These are phyloP conservation scores for Heliconius himera DNA, from an alignment of 1,140 invertebrate species.

Conservation along the genomic window DNA sequence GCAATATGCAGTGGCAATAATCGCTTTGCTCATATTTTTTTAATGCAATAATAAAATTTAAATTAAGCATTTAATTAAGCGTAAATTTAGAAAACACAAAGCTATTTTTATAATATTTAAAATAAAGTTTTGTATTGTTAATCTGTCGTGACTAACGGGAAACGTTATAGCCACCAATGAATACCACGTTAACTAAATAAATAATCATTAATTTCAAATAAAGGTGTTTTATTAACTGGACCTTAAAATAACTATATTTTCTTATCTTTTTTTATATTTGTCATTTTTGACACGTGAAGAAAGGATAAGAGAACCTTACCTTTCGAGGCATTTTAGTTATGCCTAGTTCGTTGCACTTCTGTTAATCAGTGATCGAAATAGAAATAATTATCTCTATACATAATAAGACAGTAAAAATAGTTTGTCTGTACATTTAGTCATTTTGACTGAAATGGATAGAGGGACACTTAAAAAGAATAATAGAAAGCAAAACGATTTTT, in stretches of 20 bases:
- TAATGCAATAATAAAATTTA: background rate
- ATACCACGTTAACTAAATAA: slow-evolving; percentile 70
- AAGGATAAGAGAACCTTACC: no score
- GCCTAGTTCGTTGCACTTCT: no score
- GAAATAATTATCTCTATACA: no score
- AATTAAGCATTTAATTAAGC: slow-evolving; percentile 18
- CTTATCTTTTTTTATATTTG: no score
- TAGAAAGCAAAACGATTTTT: no score
- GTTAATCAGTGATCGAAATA: no score
- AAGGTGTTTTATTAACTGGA: background rate
- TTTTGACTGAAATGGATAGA: no score
- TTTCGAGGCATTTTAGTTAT: no score
- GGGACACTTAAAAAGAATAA: no score
- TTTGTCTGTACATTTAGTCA: no score
- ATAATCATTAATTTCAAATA: slow-evolving; percentile 48
- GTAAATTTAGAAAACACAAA: slow-evolving; percentile 56
- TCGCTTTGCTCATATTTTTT: background rate
- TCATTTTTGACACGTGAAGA: no score
- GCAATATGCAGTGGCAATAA: background rate
- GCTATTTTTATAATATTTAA: slow-evolving; percentile 71
- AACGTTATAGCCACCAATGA: slow-evolving; percentile 60
- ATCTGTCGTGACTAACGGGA: slow-evolving; percentile 49
- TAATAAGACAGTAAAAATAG: no score
- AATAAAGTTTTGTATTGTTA: slow-evolving; percentile 63
- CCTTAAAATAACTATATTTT: background rate